Percentiles rank a stretch among this genome's conserved stretches.
Evolutionary conservation across 2,797 vertebrate genomes (phyloP).

Genomic region (Staurois parvus): DNA sequence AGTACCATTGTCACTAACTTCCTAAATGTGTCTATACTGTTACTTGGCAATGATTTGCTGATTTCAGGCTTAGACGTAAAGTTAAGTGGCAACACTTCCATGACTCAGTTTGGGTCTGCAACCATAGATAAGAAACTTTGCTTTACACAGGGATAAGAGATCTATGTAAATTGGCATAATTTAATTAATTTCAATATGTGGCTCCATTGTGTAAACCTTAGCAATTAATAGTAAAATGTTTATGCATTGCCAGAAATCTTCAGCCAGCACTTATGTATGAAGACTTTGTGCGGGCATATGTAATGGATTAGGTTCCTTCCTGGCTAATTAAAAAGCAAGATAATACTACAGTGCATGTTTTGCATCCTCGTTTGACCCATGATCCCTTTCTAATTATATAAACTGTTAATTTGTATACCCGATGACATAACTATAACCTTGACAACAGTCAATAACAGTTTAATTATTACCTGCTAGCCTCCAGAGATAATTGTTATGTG

Average conservation of each 20-base stretch:
- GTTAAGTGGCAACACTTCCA: too few relatives aligned
- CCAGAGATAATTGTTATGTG: not conserved
- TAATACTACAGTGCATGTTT: not conserved
- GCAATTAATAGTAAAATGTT: too few relatives aligned
- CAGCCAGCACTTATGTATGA: not conserved
- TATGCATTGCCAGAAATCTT: not conserved
- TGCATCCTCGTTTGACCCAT: constrained; percentile 10
- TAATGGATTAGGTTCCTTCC: constrained; percentile 20
- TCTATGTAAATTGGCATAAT: too few relatives aligned
- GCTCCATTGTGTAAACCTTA: too few relatives aligned
- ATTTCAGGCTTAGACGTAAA: too few relatives aligned
- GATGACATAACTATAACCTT: constrained; percentile 28
- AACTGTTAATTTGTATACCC: constrained; percentile 30
- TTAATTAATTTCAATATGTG: too few relatives aligned
- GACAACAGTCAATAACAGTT: constrained; percentile 28
- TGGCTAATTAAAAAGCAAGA: not conserved
- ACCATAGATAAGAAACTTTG: too few relatives aligned
- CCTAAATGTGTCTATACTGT: too few relatives aligned
- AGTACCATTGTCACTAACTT: too few relatives aligned
- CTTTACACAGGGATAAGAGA: too few relatives aligned
- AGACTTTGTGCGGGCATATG: not conserved
- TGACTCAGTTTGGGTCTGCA: too few relatives aligned
- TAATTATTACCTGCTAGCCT: constrained; percentile 11
- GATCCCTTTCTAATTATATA: constrained; percentile 46
- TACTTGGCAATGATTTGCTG: too few relatives aligned